Evolutionary conservation across 2,797 vertebrate species (phyloP), one percentile per base, ranked within the genome.

Genomic region (Nyctalus aviator): DNA sequence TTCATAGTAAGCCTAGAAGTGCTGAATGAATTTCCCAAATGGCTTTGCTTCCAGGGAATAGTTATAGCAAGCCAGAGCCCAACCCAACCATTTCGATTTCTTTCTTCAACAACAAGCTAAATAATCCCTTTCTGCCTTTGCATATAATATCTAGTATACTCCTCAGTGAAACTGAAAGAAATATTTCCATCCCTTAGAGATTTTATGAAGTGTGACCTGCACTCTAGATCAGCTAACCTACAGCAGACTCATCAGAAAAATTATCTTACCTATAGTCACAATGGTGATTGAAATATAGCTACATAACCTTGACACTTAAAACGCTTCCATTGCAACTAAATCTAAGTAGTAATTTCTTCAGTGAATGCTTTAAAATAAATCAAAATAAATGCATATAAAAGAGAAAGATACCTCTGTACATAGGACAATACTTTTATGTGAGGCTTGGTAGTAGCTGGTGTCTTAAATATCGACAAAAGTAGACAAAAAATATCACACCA

Each of bases 291-390:
- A 90, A 79, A 83, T 59, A 59, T 0, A 57, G 14, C 57, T 13
- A 12, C 13, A 11, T 73, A 72, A 64, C 17, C 66, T 32, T 57
- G 88, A 21, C n/a, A 30, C 5, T 30, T 37, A 55, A 46, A 78
- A 57, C 20, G 10, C 7, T 91, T 77, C 23, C 37, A 13, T 41
- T 12, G 76, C 94, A 88, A 0, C 71, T 84, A 93, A 62, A 87
- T 71, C 21, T 64, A 85, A 57, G 3, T 3, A 89, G 27, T 20
- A 77, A 91, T 97, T 97, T 96, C 59, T 46, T 81, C 15, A 94
- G 41, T 95, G 95, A 96, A 75, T 73, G 0, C 68, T 94, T 92
- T 92, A 91, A 93, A 94, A 90, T 73, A n/a, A 91, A 89, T 73
- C 32, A 69, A 35, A 93, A 86, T 92, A 93, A 91, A 81, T 7